Base-by-base conservation (phyloP, 1,140 invertebrate genomes). In the Aphelinus atriplicis region DNA sequence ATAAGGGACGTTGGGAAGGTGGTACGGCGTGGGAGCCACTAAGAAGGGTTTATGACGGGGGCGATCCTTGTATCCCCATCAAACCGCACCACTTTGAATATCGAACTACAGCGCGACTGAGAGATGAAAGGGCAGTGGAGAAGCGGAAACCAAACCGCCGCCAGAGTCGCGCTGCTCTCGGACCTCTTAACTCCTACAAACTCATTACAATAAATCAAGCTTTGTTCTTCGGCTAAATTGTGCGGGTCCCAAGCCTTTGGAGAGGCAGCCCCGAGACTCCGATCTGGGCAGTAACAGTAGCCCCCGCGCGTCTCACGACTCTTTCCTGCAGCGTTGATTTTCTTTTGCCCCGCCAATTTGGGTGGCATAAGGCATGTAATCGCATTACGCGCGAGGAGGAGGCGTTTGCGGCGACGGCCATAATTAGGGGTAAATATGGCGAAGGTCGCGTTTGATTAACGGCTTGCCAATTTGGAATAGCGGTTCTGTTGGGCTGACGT, bases 201-300 rank as follows among this genome's bases (percentile, higher is more conserved):
- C 87, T 88, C 87, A 87, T 88, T 88, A 88, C 86, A 86, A 88
- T 88, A 87, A 88, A 88, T 87, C 86, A 88, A 88, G 86, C 86
- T 88, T 88, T 88, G 85, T 88, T 87, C 87, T 85, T 87, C 85
- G 83, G 83, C 78, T 84, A 83, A 87, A 87, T 84, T 87, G 82
- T 85, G 81, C 78, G 82, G 81, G 82, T 84, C 80, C 75, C 80
- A 84, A 85, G 81, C 83, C 83, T 84, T 82, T 77, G 77, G 64
- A 53, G 55, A 76, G 50, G 50, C 6, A 42, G 4, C 4, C 51
- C 48, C 48, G 26, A 42, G 26, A 48, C 62, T 7, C 62, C 26
- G 26, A 26, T 26, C 26, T 26, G 26, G 26, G 26, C 26, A 26
- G 26, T 26, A 26, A 26, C 75, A 51, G 3, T 51, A 47, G 26